Base-by-base conservation (phyloP, 2,888 invertebrate species). In the Sphinx pinastri region DNA sequence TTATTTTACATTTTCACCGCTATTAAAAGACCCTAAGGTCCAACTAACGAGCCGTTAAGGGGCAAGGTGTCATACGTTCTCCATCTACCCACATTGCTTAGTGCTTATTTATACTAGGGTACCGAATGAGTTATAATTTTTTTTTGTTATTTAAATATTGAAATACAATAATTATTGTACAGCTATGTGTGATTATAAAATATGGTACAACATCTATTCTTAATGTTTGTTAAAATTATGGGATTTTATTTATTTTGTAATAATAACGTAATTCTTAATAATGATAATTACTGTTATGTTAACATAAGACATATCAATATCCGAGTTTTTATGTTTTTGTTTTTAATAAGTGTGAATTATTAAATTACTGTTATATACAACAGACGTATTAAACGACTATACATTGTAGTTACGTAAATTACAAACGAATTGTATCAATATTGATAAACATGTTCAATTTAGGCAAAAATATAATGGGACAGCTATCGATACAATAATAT, bases 401-500 rank as follows among this genome's bases (percentile, higher is more conserved):
- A 12, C 51, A 13, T 51, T 51, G 51, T 51, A 51, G 38, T 38
- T 7, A 8, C 38, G 8, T 38, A 38, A 38, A 38, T 7, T 38
- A 38, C 5, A 38, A 38, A 38, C 38, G 38, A 1, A 38, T 38
- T 54, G 16, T 54, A 16, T 54, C n/a, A 25, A 25, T 25, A 25
- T 25, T n/a, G 38, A 38, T 14, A 31, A n/a, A 45, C 38, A 8
- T 5, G 12, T 16, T 47, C 16, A 60, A 16, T 16, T 60, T 16
- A 10, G 11, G 5, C 47, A 47, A 16, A 63, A 19, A 6, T 19
- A 19, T 49, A 55, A 58, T 45, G 14, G 71, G 75, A 71, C 68
- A 74, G 70, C 75, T 73, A 79, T 81, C 81, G 82, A 82, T 68
- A 77, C 69, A 77, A 70, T 75, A 73, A 57, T 72, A 75, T 77